phyloP scores from a whole-genome alignment of 2,888 invertebrate genomes.

The Sphecodes monilicornis region DNA sequence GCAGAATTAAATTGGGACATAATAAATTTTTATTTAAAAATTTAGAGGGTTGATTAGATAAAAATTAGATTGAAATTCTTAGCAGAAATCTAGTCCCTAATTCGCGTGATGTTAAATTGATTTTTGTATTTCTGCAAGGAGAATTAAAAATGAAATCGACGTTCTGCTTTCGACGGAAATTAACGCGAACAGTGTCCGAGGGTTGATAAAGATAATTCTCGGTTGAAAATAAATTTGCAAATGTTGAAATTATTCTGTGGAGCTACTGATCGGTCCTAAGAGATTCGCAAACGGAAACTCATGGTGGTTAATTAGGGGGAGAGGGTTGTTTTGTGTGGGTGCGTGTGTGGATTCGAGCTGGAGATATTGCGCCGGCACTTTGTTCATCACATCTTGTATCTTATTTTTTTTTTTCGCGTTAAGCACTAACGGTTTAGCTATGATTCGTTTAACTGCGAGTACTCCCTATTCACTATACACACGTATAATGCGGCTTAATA shows the following conservation, averaged over 20 bases:
- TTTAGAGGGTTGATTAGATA: no score
- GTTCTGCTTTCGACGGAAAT: neutral
- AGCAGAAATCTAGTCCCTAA: no score
- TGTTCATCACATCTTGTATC: constrained; percentile 69
- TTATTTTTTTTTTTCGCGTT: constrained; percentile 63
- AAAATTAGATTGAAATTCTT: no score
- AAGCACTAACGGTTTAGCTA: constrained; percentile 79
- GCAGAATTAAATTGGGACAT: no score
- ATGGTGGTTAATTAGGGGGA: constrained; percentile 39
- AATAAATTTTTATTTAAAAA: no score
- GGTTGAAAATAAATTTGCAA: neutral
- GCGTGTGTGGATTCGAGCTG: constrained; percentile 67
- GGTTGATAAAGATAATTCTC: neutral
- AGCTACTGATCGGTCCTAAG: neutral
- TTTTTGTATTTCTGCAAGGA: no score
- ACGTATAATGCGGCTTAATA: constrained; percentile 73
- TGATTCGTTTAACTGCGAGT: constrained; percentile 72
- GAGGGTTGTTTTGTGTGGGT: neutral
- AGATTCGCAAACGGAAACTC: constrained; percentile 8
- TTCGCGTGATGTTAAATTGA: no score
- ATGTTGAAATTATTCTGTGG: neutral
- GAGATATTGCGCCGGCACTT: constrained; percentile 78
- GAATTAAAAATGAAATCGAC: neutral
- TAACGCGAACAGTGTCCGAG: neutral
- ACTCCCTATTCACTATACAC: constrained; percentile 73